phyloP scores from a whole-genome alignment of 2,113 vertebrate genomes.

The Melozone crissalis region DNA sequence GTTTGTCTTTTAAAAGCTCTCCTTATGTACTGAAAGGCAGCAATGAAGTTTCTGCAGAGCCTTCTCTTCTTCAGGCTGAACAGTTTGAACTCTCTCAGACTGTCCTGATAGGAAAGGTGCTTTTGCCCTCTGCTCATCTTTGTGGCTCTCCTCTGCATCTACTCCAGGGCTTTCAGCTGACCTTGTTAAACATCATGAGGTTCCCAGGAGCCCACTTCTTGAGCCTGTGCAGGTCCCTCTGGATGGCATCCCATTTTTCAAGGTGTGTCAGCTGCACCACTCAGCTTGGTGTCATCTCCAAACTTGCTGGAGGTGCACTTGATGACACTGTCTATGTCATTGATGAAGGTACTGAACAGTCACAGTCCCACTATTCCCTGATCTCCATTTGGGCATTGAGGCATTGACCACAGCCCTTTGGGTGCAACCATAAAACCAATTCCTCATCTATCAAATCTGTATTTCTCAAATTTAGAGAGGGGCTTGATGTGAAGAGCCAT shows the following conservation, averaged over 20 bases:
- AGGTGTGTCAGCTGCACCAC: neutral
- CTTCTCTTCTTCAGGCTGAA: neutral
- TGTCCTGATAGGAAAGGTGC: neutral
- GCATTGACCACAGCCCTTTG: neutral
- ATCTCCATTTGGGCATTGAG: neutral
- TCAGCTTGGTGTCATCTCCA: neutral
- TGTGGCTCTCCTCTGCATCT: neutral
- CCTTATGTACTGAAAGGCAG: neutral
- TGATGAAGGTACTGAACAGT: neutral
- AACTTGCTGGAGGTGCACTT: neutral
- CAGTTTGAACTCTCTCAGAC: neutral
- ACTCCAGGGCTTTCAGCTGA: neutral
- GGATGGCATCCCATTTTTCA: neutral
- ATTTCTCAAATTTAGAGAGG: neutral
- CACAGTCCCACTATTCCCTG: neutral
- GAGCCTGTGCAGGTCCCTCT: neutral
- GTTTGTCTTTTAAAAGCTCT: neutral
- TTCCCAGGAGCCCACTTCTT: neutral
- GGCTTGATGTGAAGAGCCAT: accelerated
- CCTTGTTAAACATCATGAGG: neutral
- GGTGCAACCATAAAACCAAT: neutral
- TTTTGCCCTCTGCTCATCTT: neutral
- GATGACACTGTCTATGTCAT: neutral
- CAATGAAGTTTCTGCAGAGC: neutral
- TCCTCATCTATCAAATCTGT: neutral